Base-by-base conservation (phyloP, 1,140 invertebrate species). In the Euura lappo region DNA sequence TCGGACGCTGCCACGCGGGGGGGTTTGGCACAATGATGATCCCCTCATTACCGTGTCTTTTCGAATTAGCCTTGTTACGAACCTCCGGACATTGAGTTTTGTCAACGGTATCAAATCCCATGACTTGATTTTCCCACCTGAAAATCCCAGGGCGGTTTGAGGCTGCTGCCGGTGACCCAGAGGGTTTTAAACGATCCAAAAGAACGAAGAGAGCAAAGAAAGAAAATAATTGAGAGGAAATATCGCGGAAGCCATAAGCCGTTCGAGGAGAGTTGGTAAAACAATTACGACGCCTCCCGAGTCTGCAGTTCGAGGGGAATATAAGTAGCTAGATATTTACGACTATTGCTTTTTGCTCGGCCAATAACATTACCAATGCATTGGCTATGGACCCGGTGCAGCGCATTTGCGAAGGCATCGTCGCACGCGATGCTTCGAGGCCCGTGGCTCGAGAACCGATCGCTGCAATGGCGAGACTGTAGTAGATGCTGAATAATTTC, bases 31-130 rank as follows among this genome's bases (percentile, higher is more conserved):
- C 51, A 60, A 60, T 82, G 83, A 82, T 78, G 79, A 83, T 75
- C 78, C 79, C 79, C 78, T 84, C 80, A 81, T 85, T 85, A 85
- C 83, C 78, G 73, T 83, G 83, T 85, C 83, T 73, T 68, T 72
- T 78, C 75, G 78, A 81, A 85, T 84, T 81, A 82, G 78, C 77
- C 79, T 72, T 74, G 73, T 79, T 76, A 77, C 68, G 28, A 28
- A 71, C 65, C n/a, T 70, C 47, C 3, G 7, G 60, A 65, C 45
- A 64, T 28, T 28, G 28, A 28, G 28, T 28, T 28, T 28, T 28
- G 28, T 28, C 28, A 28, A 28, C 28, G 28, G 28, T 28, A 28
- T 28, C 28, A 28, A 28, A 28, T 28, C 28, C 28, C 28, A 1
- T 0, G 28, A 28, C 28, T 28, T 28, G 28, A 28, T 28, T 28